Conservation (phyloP, 2,113 vertebrate genomes). For the Delphinus delphis region DNA sequence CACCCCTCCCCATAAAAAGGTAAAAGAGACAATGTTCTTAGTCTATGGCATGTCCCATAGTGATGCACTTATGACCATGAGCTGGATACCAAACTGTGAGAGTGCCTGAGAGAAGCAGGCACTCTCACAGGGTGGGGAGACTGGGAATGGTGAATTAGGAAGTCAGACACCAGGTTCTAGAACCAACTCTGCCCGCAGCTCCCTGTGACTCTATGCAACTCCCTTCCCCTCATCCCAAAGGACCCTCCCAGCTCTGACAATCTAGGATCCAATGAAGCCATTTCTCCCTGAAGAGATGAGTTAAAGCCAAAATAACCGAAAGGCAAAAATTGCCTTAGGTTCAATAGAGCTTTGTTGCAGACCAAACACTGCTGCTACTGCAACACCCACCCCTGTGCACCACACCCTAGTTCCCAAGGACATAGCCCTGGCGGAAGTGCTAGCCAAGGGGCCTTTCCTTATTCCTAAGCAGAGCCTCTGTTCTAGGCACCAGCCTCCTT, state of each 20-base stretch:
- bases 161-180: background rate
- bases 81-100: background rate
- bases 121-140: background rate
- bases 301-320: background rate
- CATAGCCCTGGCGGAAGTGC: background rate
- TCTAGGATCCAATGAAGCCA: background rate
- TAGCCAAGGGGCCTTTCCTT: background rate
- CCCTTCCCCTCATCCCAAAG: background rate
- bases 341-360: background rate
- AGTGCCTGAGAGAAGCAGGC: background rate
- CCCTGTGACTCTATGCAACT: background rate
- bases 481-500: background rate
- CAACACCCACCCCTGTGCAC: fast-evolving
- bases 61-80: background rate
- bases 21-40: background rate
- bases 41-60: background rate
- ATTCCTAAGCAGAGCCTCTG: background rate
- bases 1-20: background rate
- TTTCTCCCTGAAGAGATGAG: background rate
- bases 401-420: background rate
- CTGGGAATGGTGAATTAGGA: background rate
- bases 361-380: background rate
- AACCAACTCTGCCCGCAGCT: background rate
- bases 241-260: background rate
- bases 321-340: background rate